A percentile compares a stretch with the other conserved stretches of the same genome.
These are phyloP conservation scores for Clunio marinus DNA, from an alignment of 2,888 invertebrate species.

Conservation along the genomic window DNA sequence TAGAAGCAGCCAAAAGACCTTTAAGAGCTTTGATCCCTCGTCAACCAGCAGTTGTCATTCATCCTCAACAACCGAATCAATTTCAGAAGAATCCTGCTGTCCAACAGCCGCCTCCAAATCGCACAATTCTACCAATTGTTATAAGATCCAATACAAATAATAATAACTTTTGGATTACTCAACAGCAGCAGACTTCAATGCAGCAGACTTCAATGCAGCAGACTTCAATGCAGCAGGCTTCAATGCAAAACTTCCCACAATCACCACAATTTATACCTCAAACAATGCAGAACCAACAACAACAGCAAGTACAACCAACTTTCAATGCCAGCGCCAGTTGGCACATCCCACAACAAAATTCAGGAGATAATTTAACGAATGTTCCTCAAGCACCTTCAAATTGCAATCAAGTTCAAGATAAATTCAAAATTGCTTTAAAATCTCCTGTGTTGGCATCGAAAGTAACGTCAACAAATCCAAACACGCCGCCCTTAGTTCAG, in stretches of 20 bases:
- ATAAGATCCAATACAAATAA: too few relatives aligned
- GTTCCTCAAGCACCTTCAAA: background rate
- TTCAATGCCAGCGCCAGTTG: constrained; percentile 58
- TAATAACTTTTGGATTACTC: too few relatives aligned
- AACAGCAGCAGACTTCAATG: constrained; percentile 23
- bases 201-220: constrained; percentile 5
- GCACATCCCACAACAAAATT: constrained; percentile 68
- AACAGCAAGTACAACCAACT: constrained; percentile 52
- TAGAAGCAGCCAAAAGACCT: too few relatives aligned
- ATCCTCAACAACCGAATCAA: too few relatives aligned
- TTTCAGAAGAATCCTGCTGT: too few relatives aligned
- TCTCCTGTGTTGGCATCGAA: constrained; percentile 57
- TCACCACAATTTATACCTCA: constrained; percentile 25
- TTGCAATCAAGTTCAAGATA: background rate
- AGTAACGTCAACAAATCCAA: constrained; percentile 73
- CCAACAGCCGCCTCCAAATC: too few relatives aligned
- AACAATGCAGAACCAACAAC: constrained; percentile 46
- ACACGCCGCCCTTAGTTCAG: constrained; percentile 76
- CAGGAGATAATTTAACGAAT: constrained; percentile 43
- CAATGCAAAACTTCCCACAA: constrained; percentile 27
- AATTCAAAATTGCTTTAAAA: constrained; percentile 51
- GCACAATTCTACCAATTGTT: too few relatives aligned
- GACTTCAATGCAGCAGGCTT: constrained; percentile 8
- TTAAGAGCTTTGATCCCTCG: too few relatives aligned
- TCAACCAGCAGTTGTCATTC: too few relatives aligned